Percentiles rank a stretch among this genome's conserved stretches.
Conservation (phyloP, 1,140 invertebrate species). For the Hestina assimilis region DNA sequence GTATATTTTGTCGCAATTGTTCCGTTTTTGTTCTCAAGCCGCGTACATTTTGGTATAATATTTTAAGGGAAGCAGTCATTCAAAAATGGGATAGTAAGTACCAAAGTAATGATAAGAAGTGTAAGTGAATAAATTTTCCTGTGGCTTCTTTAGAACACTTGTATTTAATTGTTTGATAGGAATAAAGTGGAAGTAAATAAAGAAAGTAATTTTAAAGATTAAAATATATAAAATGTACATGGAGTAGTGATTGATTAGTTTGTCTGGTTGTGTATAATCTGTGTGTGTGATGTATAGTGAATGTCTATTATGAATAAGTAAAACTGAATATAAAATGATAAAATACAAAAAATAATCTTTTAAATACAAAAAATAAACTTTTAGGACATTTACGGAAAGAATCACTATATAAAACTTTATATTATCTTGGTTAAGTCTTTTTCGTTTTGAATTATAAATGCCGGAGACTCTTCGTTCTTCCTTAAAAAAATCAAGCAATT, state of each 20-base stretch:
- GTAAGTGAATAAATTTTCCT: background rate
- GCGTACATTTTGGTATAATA: slow-evolving; percentile 30
- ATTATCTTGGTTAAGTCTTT: slow-evolving; percentile 22
- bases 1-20: slow-evolving; percentile 18
- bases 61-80: background rate
- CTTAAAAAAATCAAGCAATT: slow-evolving; percentile 29
- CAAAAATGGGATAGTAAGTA: background rate
- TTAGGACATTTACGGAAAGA: background rate
- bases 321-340: no score
- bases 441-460: slow-evolving; percentile 4
- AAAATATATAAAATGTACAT: no score
- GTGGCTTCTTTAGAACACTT: no score
- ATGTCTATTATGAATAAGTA: no score
- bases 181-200: no score
- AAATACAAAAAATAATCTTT: no score
- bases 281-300: no score
- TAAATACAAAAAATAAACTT: background rate
- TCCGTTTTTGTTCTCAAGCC: slow-evolving; percentile 30
- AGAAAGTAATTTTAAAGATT: no score
- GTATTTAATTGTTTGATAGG: no score
- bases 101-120: background rate
- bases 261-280: no score
- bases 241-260: no score
- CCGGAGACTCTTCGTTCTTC: slow-evolving; percentile 23
- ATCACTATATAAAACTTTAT: background rate